phyloP scores from a whole-genome alignment of 2,888 invertebrate genomes.

The Ceriagrion tenellum region DNA sequence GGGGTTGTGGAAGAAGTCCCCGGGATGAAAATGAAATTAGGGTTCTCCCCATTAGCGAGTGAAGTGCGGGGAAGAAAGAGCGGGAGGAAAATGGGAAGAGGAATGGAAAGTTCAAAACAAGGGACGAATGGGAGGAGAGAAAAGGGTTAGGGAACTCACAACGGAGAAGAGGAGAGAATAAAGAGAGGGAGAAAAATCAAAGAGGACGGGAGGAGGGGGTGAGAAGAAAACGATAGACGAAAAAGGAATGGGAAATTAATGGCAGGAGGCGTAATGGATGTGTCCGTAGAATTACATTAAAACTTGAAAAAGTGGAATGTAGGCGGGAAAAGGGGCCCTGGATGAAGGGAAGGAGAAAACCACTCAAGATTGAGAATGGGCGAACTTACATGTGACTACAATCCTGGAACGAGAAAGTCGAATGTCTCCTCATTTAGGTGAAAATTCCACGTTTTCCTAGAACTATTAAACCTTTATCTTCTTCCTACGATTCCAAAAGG shows the following conservation, averaged over 20 bases:
- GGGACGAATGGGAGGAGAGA: not conserved
- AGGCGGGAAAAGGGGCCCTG: not conserved
- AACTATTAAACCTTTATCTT: too few species aligned
- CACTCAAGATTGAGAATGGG: not conserved
- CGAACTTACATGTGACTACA: not conserved
- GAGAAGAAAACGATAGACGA: not conserved
- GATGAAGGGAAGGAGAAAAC: not conserved
- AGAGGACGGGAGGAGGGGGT: not conserved
- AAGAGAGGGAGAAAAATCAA: not conserved
- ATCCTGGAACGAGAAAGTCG: not conserved
- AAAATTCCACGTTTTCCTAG: not conserved
- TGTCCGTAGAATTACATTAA: conserved; percentile 22
- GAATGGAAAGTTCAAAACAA: not conserved
- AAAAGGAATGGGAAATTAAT: conserved; percentile 25
- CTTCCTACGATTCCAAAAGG: too few species aligned
- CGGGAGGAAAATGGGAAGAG: not conserved
- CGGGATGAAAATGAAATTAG: conserved; percentile 64
- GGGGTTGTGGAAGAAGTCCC: conserved; percentile 23
- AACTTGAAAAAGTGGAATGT: conserved; percentile 19
- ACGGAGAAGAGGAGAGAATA: not conserved
- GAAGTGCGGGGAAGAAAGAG: not conserved
- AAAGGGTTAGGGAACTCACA: not conserved
- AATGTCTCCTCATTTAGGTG: not conserved
- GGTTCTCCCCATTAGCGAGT: conserved; percentile 58
- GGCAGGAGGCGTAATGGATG: not conserved